Evolutionary conservation across 2,888 invertebrate genomes (phyloP).

Genomic region (Chrysodeixis includens): DNA sequence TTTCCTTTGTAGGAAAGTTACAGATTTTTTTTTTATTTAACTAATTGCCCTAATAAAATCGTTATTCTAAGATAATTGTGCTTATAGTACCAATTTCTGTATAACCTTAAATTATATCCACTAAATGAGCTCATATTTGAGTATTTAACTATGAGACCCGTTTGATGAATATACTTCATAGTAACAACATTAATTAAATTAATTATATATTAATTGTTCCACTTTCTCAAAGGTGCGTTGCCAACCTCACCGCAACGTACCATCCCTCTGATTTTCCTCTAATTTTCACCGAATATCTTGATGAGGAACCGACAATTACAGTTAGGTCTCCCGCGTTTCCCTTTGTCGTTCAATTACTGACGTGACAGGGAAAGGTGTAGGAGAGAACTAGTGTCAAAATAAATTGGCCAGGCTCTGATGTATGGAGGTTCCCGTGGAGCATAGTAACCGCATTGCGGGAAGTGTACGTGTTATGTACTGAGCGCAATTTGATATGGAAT

Average conservation of each 20-base stretch:
- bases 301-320: constrained; percentile 58
- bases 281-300: constrained; percentile 68
- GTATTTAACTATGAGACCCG: constrained; percentile 2
- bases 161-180: neutral
- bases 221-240: constrained; percentile 7
- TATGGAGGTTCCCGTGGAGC: constrained; percentile 60
- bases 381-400: constrained; percentile 22
- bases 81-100: constrained; percentile 22
- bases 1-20: neutral
- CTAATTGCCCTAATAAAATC: too few species aligned
- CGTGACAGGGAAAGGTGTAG: constrained; percentile 3
- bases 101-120: constrained; percentile 26
- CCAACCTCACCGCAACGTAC: constrained; percentile 53
- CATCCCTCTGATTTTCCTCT: constrained; percentile 65
- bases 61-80: too few species aligned
- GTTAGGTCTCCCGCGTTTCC: constrained; percentile 20
- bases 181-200: neutral
- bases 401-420: constrained; percentile 44
- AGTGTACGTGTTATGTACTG: constrained; percentile 49
- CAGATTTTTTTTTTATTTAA: neutral
- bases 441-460: constrained; percentile 68
- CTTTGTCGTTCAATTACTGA: constrained; percentile 8
- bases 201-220: neutral
- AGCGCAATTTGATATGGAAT: constrained; percentile 57
- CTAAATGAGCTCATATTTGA: constrained; percentile 20